These are phyloP conservation scores for Scaptomyza caliginosa DNA, from an alignment of 2,888 invertebrate species.

Conservation along the genomic window DNA sequence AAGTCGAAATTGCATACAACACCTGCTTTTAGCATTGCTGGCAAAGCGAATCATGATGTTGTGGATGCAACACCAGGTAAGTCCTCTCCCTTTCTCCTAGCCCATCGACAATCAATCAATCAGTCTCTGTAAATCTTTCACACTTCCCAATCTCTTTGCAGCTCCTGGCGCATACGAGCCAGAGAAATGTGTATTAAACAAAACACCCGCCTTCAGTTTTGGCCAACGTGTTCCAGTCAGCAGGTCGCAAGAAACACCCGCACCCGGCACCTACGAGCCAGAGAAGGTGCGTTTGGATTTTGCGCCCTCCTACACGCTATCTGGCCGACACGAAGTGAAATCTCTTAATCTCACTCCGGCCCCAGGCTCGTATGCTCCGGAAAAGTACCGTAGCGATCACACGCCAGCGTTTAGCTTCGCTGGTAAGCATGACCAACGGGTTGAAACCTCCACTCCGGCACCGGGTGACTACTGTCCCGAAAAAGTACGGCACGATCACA, in stretches of 20 bases:
- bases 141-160: conserved; percentile 27
- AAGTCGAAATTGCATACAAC: conserved; percentile 85
- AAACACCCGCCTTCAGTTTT: conserved; percentile 89
- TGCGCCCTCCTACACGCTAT: conserved; percentile 86
- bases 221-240: conserved; percentile 87
- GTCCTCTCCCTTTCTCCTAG: conserved; percentile 23
- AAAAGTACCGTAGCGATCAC: conserved; percentile 84
- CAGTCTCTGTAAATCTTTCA: not conserved
- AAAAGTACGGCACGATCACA: conserved; percentile 85
- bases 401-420: conserved; percentile 87
- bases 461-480: conserved; percentile 88
- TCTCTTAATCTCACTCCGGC: conserved; percentile 82
- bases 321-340: conserved; percentile 65
- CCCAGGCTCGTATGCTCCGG: conserved; percentile 86
- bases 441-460: conserved; percentile 86
- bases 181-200: conserved; percentile 85
- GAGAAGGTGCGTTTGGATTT: conserved; percentile 85
- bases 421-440: conserved; percentile 85
- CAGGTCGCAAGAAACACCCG: conserved; percentile 83
- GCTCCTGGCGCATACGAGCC: conserved; percentile 87
- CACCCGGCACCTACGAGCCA: conserved; percentile 86
- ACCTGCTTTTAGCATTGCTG: conserved; percentile 86
- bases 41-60: conserved; percentile 83
- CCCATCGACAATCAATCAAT: not conserved
- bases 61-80: conserved; percentile 77